phyloP scores from a whole-genome alignment of 2,888 invertebrate species.

The Tuta absoluta region DNA sequence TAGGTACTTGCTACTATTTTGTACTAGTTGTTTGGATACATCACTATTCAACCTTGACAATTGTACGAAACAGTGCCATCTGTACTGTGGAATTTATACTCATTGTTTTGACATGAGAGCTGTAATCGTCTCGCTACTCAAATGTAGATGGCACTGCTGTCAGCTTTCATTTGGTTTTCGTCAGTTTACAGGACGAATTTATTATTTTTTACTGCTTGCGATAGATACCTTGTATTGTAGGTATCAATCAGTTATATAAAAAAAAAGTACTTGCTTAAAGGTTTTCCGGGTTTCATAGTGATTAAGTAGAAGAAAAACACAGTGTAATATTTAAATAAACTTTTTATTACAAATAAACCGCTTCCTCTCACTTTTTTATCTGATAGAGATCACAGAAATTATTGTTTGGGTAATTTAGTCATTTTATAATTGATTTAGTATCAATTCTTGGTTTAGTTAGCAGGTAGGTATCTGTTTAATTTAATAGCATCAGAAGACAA shows the following conservation, averaged over 20 bases:
- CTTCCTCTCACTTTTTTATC: not conserved
- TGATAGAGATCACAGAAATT: conserved; percentile 2
- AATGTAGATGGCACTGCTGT: not conserved
- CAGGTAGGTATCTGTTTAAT: not conserved
- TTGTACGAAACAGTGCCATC: conserved; percentile 32
- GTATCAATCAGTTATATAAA: too few species aligned
- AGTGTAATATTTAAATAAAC: not conserved
- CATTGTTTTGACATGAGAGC: not conserved
- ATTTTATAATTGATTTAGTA: not conserved
- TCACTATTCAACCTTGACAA: conserved; percentile 36
- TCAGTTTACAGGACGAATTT: not conserved
- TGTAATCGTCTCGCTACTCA: conserved; percentile 3
- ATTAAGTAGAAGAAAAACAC: too few species aligned
- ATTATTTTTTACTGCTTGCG: too few species aligned
- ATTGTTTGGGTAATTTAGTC: not conserved
- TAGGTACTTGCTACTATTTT: not conserved
- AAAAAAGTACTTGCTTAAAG: too few species aligned
- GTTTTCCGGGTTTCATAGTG: too few species aligned
- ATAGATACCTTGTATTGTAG: too few species aligned
- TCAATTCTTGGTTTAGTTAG: too few species aligned
- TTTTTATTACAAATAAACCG: not conserved
- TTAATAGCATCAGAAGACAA: too few species aligned
- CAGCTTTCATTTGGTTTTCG: not conserved
- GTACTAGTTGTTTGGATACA: conserved; percentile 21
- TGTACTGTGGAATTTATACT: conserved; percentile 31